Evolutionary conservation across 2,797 vertebrate genomes (phyloP), one percentile per base, ranked within the genome.

Genomic region (Parambassis ranga): DNA sequence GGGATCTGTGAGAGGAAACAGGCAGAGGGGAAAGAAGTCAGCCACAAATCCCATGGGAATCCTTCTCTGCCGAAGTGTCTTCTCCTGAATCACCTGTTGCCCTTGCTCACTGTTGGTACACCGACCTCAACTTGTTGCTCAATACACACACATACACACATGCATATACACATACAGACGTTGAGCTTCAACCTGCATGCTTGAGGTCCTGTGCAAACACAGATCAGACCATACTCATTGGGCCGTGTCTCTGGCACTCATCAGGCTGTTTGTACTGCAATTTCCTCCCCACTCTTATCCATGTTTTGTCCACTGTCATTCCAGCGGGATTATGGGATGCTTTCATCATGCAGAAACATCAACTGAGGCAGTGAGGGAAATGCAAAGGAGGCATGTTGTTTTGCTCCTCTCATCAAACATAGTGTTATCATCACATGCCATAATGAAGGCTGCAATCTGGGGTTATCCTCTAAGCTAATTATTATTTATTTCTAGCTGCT

Each of bases 221-320:
- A 81, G 82, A 87, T 84, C 83, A 87, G 71, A 86, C 75, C 83
- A 72, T 66, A 75, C 82, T 84, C 82, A 83, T 75, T 79, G 87
- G 83, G 79, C 82, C 79, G 64, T 87, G 83, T 85, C 81, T 85
- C 78, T 85, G 65, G 81, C 86, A 87, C 87, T 90, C 88, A 88
- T 88, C 85, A 73, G 65, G 79, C 81, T 84, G 86, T 88, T 88
- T 90, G 88, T 87, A 85, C 84, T 88, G 90, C 84, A 88, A 87
- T 91, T 90, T 90, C 84, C 87, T 89, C 82, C 71, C 84, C 8
- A 51, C 83, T 89, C 85, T 90, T 88, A 87, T 88, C 85, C 86
- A 56, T 86, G 86, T 90, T 90, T 88, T 90, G 87, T 89, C 88
- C 87, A 89, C 77, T 85, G 87, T 89, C 86, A 86, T 88, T 88